phyloP scores from a whole-genome alignment of 1,140 invertebrate genomes.

The Drosophila saltans region DNA sequence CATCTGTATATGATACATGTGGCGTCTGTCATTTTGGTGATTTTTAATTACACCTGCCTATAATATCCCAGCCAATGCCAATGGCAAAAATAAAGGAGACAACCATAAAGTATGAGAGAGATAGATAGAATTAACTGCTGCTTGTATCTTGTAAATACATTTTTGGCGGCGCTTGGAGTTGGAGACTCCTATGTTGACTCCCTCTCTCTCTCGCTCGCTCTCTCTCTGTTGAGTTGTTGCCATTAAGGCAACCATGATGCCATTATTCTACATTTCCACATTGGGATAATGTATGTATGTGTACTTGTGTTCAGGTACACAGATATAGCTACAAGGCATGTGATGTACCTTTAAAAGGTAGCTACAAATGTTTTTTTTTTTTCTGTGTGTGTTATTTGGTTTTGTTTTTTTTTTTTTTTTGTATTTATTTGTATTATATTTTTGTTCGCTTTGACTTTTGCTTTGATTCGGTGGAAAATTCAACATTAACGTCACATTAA shows the following conservation, averaged over 20 bases:
- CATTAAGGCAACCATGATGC: constrained; percentile 47
- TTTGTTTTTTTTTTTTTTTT: constrained; percentile 35
- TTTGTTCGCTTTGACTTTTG: constrained; percentile 48
- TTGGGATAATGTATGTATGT: constrained; percentile 43
- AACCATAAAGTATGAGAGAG: constrained; percentile 28
- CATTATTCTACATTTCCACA: constrained; percentile 47
- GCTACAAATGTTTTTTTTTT: constrained; percentile 49
- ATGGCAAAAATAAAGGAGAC: constrained; percentile 11
- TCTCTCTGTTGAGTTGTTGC: constrained; percentile 19
- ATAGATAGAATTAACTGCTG: constrained; percentile 18
- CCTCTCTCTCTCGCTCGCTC: no score
- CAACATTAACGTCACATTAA: constrained; percentile 50
- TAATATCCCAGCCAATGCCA: neutral
- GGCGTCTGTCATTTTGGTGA: constrained; percentile 62
- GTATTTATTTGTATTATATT: constrained; percentile 53
- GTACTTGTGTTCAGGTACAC: constrained; percentile 22
- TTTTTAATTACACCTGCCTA: constrained; percentile 68
- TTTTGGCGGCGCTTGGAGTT: constrained; percentile 46
- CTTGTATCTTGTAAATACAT: constrained; percentile 52
- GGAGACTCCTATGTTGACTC: constrained; percentile 13
- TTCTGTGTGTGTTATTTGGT: neutral
- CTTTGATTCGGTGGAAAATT: constrained; percentile 55
- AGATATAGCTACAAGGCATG: constrained; percentile 20
- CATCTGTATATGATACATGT: constrained; percentile 42
- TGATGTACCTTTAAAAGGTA: constrained; percentile 41